Conservation (phyloP, 2,113 vertebrate species). For the Pseudolaguvia tuberculata region DNA sequence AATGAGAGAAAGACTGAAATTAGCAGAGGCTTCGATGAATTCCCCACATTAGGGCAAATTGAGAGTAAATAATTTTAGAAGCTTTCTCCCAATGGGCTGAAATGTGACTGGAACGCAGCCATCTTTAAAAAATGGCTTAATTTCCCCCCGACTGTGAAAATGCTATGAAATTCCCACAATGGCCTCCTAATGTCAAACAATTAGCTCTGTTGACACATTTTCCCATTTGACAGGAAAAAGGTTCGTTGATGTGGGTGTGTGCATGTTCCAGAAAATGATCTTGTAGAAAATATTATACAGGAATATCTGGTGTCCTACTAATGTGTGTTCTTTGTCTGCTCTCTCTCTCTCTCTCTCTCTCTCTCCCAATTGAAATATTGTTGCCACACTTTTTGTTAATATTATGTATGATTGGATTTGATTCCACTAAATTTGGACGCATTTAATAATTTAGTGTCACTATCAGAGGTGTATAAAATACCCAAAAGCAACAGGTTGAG, state of each 20-base stretch:
- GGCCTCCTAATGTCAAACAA: slow-evolving; percentile 17
- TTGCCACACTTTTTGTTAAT: no score
- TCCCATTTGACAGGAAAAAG: slow-evolving; percentile 9
- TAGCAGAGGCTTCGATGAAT: slow-evolving; percentile 42
- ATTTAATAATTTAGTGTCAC: no score
- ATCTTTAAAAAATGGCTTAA: slow-evolving; percentile 25
- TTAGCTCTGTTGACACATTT: slow-evolving; percentile 29
- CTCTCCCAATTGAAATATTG: not conserved
- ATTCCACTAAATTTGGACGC: no score
- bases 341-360: not conserved
- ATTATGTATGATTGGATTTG: no score
- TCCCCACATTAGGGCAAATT: slow-evolving; percentile 41
- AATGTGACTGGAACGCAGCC: slow-evolving; percentile 26
- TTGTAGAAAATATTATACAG: slow-evolving; percentile 37
- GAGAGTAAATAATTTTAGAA: slow-evolving; percentile 46
- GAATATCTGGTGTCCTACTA: not conserved
- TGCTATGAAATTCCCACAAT: slow-evolving; percentile 14
- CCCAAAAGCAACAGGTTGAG: no score
- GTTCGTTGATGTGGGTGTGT: not conserved
- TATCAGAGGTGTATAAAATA: no score
- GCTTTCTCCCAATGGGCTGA: slow-evolving; percentile 33
- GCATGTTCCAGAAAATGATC: not conserved
- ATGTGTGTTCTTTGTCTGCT: not conserved
- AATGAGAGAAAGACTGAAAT: slow-evolving; percentile 24
- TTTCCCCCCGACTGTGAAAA: slow-evolving; percentile 31